Conservation (phyloP, 30 jellyfish, hydroid and myxozoan species). For the Hydractinia echinata region DNA sequence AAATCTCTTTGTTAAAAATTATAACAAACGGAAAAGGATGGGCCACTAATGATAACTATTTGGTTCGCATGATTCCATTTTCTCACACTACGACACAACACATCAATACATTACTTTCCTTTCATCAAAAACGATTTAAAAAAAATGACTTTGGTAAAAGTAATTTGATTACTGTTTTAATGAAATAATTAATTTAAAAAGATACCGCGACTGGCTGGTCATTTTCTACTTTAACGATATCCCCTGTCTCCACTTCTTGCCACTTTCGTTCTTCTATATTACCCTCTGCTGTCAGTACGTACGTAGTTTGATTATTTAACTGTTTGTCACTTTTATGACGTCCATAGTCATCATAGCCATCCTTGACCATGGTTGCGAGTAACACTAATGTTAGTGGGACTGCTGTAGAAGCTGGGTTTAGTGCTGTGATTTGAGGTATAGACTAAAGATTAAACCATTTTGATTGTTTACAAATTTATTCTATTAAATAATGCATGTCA, state of each 20-base stretch:
- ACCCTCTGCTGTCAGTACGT: constrained; percentile 56
- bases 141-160: too few relatives aligned
- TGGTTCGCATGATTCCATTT: too few relatives aligned
- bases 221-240: constrained; percentile 69
- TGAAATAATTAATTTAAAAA: background rate
- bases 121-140: too few relatives aligned
- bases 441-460: constrained; percentile 55
- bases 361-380: constrained; percentile 84
- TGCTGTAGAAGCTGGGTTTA: constrained; percentile 94
- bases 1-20: too few relatives aligned
- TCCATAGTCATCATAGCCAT: constrained; percentile 87
- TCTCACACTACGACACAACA: too few relatives aligned
- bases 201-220: constrained; percentile 81
- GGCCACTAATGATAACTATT: too few relatives aligned
- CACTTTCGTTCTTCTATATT: constrained; percentile 40
- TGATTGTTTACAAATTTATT: background rate
- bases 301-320: constrained; percentile 72
- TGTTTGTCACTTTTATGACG: constrained; percentile 81
- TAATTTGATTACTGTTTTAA: background rate
- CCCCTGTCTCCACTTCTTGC: constrained; percentile 77
- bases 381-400: constrained; percentile 81
- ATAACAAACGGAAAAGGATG: too few relatives aligned
- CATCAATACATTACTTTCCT: too few relatives aligned
- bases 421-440: constrained; percentile 84
- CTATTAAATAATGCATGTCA: background rate